Percentiles rank a stretch among this genome's conserved stretches.
These are phyloP conservation scores for Probaryconus sp. DNA, from an alignment of 1,140 invertebrate species.

Conservation along the genomic window DNA sequence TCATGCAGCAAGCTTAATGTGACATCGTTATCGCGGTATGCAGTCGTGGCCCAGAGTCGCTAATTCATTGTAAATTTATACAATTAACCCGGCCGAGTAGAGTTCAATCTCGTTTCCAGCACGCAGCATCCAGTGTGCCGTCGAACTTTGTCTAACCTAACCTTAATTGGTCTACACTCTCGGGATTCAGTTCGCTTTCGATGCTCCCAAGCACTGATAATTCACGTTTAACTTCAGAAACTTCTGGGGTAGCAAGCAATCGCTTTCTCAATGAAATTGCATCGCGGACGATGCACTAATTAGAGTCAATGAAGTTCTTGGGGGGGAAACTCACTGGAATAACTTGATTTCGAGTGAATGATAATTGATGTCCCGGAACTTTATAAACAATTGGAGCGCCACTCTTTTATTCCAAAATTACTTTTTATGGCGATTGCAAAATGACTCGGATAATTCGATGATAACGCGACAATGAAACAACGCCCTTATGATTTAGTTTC, in stretches of 20 bases:
- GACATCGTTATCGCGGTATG: slow-evolving; percentile 27
- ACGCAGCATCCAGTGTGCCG: slow-evolving; percentile 46
- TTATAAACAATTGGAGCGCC: slow-evolving; percentile 14
- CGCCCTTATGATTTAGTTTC: too few species aligned
- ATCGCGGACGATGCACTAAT: slow-evolving; percentile 55
- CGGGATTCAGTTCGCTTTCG: slow-evolving; percentile 58
- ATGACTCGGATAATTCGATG: slow-evolving; percentile 2
- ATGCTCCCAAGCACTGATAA: slow-evolving; percentile 55
- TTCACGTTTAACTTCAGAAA: slow-evolving; percentile 62
- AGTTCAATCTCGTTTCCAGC: slow-evolving; percentile 58
- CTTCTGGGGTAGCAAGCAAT: slow-evolving; percentile 54
- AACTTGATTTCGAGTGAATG: slow-evolving; percentile 43
- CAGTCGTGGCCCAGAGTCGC: slow-evolving; percentile 32
- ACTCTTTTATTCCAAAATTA: too few species aligned
- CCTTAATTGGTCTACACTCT: slow-evolving; percentile 61
- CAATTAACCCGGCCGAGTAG: slow-evolving; percentile 62
- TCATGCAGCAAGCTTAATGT: slow-evolving; percentile 42
- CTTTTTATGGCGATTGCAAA: slow-evolving; percentile 13
- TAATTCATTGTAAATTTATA: slow-evolving; percentile 69
- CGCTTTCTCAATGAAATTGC: slow-evolving; percentile 59
- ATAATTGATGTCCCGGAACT: slow-evolving; percentile 33
- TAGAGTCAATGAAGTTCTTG: slow-evolving; percentile 54
- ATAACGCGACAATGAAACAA: too few species aligned
- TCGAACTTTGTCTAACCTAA: slow-evolving; percentile 63
- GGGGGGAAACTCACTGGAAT: slow-evolving; percentile 39